Conservation (phyloP, 1,140 invertebrate species). For the Tetragnatha versicolor region DNA sequence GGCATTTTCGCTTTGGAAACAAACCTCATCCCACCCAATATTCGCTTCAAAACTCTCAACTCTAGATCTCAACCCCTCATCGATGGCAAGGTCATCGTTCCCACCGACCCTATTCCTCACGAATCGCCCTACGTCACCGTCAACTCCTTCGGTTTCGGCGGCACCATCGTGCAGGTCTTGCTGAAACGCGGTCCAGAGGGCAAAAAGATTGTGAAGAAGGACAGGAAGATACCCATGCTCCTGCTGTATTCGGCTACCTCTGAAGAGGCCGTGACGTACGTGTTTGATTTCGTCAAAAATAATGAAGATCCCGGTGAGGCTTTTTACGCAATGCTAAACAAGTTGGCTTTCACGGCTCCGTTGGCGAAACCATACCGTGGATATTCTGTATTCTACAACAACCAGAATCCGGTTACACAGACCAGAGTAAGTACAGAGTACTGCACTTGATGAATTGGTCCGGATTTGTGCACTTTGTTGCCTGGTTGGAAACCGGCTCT, state of each 20-base stretch:
- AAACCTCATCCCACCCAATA: slow-evolving; percentile 67
- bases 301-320: slow-evolving; percentile 55
- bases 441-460: too few species aligned
- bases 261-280: slow-evolving; percentile 63
- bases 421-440: slow-evolving; percentile 4
- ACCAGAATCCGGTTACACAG: not conserved
- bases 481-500: too few species aligned
- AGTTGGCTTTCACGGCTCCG: not conserved
- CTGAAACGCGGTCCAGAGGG: slow-evolving; percentile 70
- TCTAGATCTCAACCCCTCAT: slow-evolving; percentile 66
- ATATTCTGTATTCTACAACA: slow-evolving; percentile 1
- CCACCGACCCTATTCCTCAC: slow-evolving; percentile 66
- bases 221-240: slow-evolving; percentile 59
- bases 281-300: slow-evolving; percentile 62
- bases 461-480: too few species aligned
- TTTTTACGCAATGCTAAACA: slow-evolving; percentile 5
- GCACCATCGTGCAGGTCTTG: slow-evolving; percentile 92
- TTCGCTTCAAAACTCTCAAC: slow-evolving; percentile 69
- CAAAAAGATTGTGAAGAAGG: not conserved
- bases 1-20: slow-evolving; percentile 67
- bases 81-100: slow-evolving; percentile 82
- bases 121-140: slow-evolving; percentile 88
- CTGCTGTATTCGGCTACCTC: slow-evolving; percentile 65
- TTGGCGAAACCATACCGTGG: not conserved
- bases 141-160: slow-evolving; percentile 98